phyloP scores from a whole-genome alignment of 2,888 invertebrate genomes.

The Tipula vernalis region DNA sequence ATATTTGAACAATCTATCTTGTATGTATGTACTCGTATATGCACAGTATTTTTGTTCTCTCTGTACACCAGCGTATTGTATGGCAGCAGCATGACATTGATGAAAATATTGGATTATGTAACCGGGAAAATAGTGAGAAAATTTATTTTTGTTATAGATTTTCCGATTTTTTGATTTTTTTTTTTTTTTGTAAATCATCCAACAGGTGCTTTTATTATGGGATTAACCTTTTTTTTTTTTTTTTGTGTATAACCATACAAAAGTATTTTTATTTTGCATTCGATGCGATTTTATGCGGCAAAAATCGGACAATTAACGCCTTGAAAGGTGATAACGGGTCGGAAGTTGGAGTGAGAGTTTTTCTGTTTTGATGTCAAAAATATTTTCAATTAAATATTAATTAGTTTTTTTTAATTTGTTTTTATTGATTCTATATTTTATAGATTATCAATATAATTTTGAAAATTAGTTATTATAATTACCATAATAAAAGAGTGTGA shows the following conservation, averaged over 20 bases:
- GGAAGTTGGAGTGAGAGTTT: no score
- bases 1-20: constrained; percentile 4
- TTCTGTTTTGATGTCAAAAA: no score
- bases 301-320: not conserved
- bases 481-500: no score
- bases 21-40: not conserved
- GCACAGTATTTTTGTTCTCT: not conserved
- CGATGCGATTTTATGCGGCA: not conserved
- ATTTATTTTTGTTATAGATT: not conserved
- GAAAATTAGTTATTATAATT: no score
- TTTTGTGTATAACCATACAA: not conserved
- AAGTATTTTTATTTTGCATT: not conserved
- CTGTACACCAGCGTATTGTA: not conserved
- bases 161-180: not conserved
- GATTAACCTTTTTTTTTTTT: not conserved
- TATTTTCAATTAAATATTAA: no score
- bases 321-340: not conserved
- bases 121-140: not conserved
- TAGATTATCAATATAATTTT: no score
- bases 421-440: no score
- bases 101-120: not conserved
- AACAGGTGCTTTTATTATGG: not conserved
- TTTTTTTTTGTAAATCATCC: not conserved
- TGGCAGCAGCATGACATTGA: not conserved
- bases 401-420: no score